These are phyloP conservation scores for Antigone vipio DNA, from an alignment of 2,113 vertebrate genomes.

Conservation along the genomic window DNA sequence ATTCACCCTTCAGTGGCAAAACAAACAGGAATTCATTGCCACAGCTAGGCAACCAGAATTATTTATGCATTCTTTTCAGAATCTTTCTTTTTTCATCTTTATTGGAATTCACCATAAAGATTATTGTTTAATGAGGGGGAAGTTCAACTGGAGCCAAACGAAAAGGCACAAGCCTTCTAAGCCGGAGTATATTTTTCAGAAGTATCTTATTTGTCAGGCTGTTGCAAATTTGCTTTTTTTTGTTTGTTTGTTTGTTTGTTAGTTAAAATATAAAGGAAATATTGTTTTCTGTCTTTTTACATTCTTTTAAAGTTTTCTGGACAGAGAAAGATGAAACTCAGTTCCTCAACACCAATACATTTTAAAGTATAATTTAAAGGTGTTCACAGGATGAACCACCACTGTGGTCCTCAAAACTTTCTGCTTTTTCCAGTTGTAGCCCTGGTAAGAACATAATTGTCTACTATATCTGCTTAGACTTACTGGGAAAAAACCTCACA, in stretches of 20 bases:
- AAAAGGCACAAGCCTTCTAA: slow-evolving; percentile 30
- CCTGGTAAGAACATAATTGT: neutral
- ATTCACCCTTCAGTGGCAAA: slow-evolving; percentile 56
- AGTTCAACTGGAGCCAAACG: slow-evolving; percentile 19
- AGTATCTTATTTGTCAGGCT: slow-evolving; percentile 17
- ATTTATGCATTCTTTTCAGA: slow-evolving; percentile 54
- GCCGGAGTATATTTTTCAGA: slow-evolving; percentile 18
- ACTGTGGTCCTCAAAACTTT: neutral
- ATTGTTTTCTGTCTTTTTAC: neutral
- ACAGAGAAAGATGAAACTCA: neutral
- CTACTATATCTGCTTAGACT: neutral
- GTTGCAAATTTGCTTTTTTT: neutral
- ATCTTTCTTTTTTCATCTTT: neutral
- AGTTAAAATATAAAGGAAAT: neutral
- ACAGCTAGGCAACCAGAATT: slow-evolving; percentile 50
- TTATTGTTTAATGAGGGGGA: slow-evolving; percentile 48
- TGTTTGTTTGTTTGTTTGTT: neutral
- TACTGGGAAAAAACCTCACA: rapidly evolving
- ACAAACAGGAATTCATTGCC: slow-evolving; percentile 67
- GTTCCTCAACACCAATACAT: neutral
- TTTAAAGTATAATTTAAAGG: neutral
- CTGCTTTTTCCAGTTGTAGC: neutral
- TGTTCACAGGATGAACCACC: neutral
- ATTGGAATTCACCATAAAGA: slow-evolving; percentile 34
- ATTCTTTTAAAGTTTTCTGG: neutral